These are phyloP conservation scores for Epinephelus moara DNA, from an alignment of 2,113 vertebrate genomes.

Conservation along the genomic window DNA sequence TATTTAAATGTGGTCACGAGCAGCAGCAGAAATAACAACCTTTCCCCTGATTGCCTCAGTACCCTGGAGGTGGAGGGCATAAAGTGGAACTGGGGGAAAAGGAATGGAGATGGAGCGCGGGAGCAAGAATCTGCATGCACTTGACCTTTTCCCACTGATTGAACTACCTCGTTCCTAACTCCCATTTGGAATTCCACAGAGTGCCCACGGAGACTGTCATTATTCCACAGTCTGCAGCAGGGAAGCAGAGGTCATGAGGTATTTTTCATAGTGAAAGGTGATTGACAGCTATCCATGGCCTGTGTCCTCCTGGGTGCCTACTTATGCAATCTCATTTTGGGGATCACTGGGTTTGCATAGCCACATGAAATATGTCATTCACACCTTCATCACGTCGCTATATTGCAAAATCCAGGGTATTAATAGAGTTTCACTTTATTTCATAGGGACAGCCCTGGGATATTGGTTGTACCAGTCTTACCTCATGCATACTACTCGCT, in stretches of 20 bases:
- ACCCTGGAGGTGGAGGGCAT: slow-evolving; percentile 58
- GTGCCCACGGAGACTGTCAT: slow-evolving; percentile 74
- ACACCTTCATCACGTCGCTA: slow-evolving; percentile 37
- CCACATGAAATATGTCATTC: slow-evolving; percentile 38
- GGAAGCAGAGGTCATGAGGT: slow-evolving; percentile 71
- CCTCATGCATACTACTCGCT: slow-evolving; percentile 46
- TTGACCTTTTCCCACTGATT: slow-evolving; percentile 86
- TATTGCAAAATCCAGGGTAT: slow-evolving; percentile 48
- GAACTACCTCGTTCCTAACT: slow-evolving; percentile 75
- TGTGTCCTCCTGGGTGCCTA: slow-evolving; percentile 37
- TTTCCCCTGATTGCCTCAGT: slow-evolving; percentile 77
- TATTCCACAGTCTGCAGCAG: slow-evolving; percentile 69
- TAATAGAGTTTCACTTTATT: slow-evolving; percentile 40
- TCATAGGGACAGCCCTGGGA: slow-evolving; percentile 32
- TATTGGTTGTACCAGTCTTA: slow-evolving; percentile 42
- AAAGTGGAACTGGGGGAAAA: slow-evolving; percentile 58
- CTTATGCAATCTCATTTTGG: slow-evolving; percentile 62
- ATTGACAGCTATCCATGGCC: slow-evolving; percentile 69
- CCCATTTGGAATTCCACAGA: slow-evolving; percentile 80
- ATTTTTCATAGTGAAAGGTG: slow-evolving; percentile 72
- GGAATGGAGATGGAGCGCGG: slow-evolving; percentile 39
- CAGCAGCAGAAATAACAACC: slow-evolving; percentile 75
- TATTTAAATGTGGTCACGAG: slow-evolving; percentile 79
- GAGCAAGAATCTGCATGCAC: slow-evolving; percentile 78
- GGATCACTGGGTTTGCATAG: slow-evolving; percentile 43